Evolutionary conservation across 1,140 invertebrate genomes (phyloP), one percentile per base, ranked within the genome.

Genomic region (Hypothenemus hampei): DNA sequence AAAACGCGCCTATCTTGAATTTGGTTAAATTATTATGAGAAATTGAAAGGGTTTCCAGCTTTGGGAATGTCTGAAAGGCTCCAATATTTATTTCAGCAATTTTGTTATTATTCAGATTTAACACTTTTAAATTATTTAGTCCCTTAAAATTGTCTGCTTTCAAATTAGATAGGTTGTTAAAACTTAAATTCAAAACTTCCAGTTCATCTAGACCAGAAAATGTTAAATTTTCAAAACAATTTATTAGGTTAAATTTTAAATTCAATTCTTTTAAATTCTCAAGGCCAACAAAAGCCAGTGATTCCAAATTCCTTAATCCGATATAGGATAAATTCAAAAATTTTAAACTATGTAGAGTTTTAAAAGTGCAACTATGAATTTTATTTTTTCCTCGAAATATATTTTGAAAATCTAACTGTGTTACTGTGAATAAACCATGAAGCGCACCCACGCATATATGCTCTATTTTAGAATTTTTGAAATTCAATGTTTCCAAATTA

Each of bases 1-100:
- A 56, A 37, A 56, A 56, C 8, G 15, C 37, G 4, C 54, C 54
- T 3, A 56, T 39, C 11, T 49, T 48, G 22, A 56, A 44, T 16
- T 41, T 18, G 3, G 36, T 45, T 5, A 56, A 23, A 5, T 43
- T 40, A 20, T 56, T 56, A 8, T 24, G 3, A n/a, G 11, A 22
- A 3, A 56, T 2, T 13, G 13, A 13, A 6, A 56, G 37, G 16
- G n/a, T 22, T 11, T 39, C 5, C 8, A 56, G 22, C 7, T 21
- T 4, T 6, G 45, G 45, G 16, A 48, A 48, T n/a, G n/a, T 16
- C 24, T 49, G 54, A 37, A 56, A 39, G 10, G 45, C 29, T 15
- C 54, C 54, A 11, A 48, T 16, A 10, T 31, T 19, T 16, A 56
- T 43, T n/a, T 40, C 35, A 10, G n/a, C 13, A 7, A 56, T 33